A percentile compares a stretch with the other conserved stretches of the same genome.
These are phyloP conservation scores for Meandrina meandrites DNA, from an alignment of 92 coral and sea anemone genomes.

Conservation along the genomic window DNA sequence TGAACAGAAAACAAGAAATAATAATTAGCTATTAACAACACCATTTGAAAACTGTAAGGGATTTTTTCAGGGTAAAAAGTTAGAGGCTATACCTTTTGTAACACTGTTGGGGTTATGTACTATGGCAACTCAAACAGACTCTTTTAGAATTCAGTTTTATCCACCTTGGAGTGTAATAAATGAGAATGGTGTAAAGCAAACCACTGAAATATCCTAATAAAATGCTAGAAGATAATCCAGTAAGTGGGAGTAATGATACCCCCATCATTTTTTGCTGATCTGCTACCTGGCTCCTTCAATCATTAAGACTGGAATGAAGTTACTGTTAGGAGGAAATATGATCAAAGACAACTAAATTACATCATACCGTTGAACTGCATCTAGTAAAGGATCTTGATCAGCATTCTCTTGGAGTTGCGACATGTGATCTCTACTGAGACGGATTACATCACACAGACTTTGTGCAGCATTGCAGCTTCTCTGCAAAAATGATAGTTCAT, in stretches of 20 bases:
- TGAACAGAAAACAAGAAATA: constrained; percentile 29
- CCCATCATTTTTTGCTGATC: too few species aligned
- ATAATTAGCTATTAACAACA: too few species aligned
- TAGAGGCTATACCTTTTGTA: background rate
- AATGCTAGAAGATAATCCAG: too few species aligned
- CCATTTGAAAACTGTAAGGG: background rate
- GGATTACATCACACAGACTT: constrained; percentile 87
- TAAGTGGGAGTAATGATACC: too few species aligned
- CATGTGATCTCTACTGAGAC: constrained; percentile 95
- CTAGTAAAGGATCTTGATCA: constrained; percentile 79
- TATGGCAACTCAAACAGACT: too few species aligned
- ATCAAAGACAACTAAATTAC: background rate
- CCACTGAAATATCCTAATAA: too few species aligned
- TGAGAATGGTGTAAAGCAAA: too few species aligned
- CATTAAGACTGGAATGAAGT: background rate
- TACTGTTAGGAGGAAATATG: background rate
- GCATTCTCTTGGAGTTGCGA: constrained; percentile 98
- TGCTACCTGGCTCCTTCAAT: too few species aligned
- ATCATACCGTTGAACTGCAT: constrained; percentile 85
- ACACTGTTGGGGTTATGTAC: too few species aligned
- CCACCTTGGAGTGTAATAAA: too few species aligned
- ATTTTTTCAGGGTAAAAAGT: background rate
- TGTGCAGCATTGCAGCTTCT: constrained; percentile 97
- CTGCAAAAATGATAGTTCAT: constrained; percentile 54
- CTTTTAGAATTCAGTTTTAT: too few species aligned